Evolutionary conservation across 2,888 invertebrate species (phyloP).

Genomic region (Ochropleura plecta): DNA sequence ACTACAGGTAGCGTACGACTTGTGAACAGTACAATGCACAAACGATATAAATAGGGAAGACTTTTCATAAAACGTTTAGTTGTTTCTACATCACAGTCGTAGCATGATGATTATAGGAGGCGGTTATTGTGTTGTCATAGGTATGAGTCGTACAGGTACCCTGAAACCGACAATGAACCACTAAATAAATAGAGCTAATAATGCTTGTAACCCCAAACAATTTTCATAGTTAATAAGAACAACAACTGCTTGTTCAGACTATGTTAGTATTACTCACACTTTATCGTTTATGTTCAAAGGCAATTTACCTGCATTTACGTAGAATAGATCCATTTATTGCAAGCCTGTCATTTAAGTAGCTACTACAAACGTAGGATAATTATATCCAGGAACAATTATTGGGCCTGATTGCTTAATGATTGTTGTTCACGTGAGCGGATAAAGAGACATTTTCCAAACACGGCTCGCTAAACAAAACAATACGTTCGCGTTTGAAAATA

Average conservation of each 20-base stretch:
- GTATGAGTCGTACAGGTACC: neutral
- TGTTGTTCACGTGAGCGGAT: constrained; percentile 74
- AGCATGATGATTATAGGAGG: constrained; percentile 2
- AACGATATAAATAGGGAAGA: constrained; percentile 8
- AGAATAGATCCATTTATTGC: constrained; percentile 75
- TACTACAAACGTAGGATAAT: constrained; percentile 74
- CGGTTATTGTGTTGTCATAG: constrained; percentile 30
- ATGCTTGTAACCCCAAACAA: constrained; percentile 48
- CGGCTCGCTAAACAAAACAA: constrained; percentile 77
- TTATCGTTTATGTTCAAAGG: constrained; percentile 67
- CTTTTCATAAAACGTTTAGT: neutral
- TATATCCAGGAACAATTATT: constrained; percentile 81
- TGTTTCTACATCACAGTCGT: neutral
- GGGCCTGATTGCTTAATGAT: constrained; percentile 85
- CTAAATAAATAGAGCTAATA: constrained; percentile 42
- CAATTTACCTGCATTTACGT: constrained; percentile 73
- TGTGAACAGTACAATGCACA: constrained; percentile 20
- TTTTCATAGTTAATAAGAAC: constrained; percentile 57
- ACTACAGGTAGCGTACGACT: neutral
- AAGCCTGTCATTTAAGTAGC: constrained; percentile 72
- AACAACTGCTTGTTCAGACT: constrained; percentile 48
- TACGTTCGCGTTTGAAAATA: constrained; percentile 72
- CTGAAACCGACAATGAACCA: constrained; percentile 30
- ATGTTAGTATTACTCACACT: constrained; percentile 46
- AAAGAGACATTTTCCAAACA: constrained; percentile 77